A percentile compares a stretch with the other conserved stretches of the same genome.
phyloP scores from a whole-genome alignment of 2,888 invertebrate species.

The Drosophila putrida region DNA sequence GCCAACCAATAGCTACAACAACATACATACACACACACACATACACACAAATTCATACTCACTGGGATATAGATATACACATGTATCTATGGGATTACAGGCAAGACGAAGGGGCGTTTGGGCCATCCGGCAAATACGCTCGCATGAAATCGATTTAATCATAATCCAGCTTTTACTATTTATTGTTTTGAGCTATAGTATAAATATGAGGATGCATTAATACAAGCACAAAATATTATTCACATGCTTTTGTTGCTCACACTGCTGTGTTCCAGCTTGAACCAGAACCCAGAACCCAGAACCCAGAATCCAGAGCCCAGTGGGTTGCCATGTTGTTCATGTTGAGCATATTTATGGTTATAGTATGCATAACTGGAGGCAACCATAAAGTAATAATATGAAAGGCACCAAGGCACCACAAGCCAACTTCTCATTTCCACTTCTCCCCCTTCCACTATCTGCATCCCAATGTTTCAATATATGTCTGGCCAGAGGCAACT shows the following conservation, averaged over 20 bases:
- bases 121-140: constrained; percentile 43
- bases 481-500: constrained; percentile 41
- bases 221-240: constrained; percentile 78
- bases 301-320: constrained; percentile 26
- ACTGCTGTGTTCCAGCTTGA: constrained; percentile 4
- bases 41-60: constrained; percentile 6
- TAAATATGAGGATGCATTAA: constrained; percentile 79
- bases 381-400: constrained; percentile 80
- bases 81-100: constrained; percentile 47
- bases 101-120: constrained; percentile 35
- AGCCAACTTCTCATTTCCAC: constrained; percentile 6
- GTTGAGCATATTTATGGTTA: constrained; percentile 75
- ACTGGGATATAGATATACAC: background rate
- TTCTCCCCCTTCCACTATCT: background rate
- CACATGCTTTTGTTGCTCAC: constrained; percentile 56
- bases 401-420: constrained; percentile 55
- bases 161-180: constrained; percentile 81
- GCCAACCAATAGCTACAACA: constrained; percentile 21
- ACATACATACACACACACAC: constrained; percentile 15
- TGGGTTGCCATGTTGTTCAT: constrained; percentile 40
- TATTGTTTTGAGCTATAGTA: constrained; percentile 81
- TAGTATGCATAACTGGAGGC: constrained; percentile 80
- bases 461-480: constrained; percentile 60
- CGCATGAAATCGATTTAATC: constrained; percentile 81
- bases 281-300: constrained; percentile 24